phyloP scores from a whole-genome alignment of 2,113 vertebrate species.

The Engraulis encrasicolus region DNA sequence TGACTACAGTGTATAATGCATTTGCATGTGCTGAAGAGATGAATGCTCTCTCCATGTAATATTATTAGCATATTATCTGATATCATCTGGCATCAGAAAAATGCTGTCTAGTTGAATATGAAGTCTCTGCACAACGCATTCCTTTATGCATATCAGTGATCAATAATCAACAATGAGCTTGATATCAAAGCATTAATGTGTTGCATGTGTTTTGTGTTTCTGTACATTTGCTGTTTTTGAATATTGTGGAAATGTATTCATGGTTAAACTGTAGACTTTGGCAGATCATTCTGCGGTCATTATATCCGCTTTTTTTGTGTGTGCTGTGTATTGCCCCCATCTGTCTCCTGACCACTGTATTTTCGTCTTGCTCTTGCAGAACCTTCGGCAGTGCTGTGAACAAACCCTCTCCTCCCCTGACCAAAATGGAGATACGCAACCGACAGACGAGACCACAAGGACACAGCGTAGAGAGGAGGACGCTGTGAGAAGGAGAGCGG shows the following conservation, averaged over 20 bases:
- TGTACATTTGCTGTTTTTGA: too few relatives aligned
- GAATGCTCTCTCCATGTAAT: neutral
- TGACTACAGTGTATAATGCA: neutral
- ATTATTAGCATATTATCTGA: neutral
- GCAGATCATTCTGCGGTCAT: neutral
- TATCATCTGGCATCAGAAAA: neutral
- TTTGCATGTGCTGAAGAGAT: neutral
- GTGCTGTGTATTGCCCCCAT: neutral
- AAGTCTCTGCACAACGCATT: neutral
- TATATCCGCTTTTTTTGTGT: neutral
- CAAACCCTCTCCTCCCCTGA: conserved; percentile 45
- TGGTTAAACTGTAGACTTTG: neutral
- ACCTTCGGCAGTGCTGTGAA: conserved; percentile 43
- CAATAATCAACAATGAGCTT: neutral
- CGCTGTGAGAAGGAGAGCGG: too few relatives aligned
- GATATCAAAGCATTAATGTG: too few relatives aligned
- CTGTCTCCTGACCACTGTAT: neutral
- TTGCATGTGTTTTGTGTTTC: too few relatives aligned
- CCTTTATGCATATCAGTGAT: neutral
- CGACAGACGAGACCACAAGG: neutral
- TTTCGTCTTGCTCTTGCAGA: neutral
- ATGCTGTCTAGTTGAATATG: neutral
- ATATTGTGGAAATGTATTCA: neutral
- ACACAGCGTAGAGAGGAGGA: too few relatives aligned
- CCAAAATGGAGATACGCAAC: neutral